Conservation (phyloP, 2,113 vertebrate species). For the Sturnus vulgaris region DNA sequence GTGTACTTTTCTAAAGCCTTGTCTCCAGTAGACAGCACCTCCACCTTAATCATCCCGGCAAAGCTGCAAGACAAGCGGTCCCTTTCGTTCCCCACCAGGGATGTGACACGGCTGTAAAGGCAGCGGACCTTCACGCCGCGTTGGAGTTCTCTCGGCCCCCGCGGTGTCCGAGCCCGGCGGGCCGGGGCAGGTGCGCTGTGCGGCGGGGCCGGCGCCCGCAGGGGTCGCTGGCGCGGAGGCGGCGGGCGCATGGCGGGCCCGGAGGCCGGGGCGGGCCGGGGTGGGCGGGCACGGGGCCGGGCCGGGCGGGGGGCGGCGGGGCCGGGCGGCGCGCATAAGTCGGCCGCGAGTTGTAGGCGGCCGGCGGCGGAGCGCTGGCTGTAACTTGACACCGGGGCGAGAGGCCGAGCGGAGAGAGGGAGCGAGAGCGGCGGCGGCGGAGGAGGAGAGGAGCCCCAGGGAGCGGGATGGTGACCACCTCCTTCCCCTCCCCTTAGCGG, state of each 20-base stretch:
- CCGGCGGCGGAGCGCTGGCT: background rate
- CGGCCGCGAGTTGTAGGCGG: background rate
- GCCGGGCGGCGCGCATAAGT: background rate
- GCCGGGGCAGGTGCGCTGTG: background rate
- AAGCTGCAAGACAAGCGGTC: rapidly evolving
- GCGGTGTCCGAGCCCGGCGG: no score
- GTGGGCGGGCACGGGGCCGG: no score
- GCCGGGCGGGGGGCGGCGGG: no score
- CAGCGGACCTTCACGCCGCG: rapidly evolving
- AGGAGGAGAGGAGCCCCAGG: constrained; percentile 15
- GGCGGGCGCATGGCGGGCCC: background rate
- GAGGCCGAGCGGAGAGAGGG: constrained; percentile 8
- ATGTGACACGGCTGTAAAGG: rapidly evolving
- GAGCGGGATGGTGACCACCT: constrained; percentile 67
- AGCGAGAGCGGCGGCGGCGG: background rate
- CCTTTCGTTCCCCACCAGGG: rapidly evolving
- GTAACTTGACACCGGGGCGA: constrained; percentile 40
- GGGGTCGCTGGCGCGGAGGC: constrained; percentile 4
- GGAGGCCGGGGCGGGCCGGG: background rate
- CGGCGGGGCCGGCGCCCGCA: background rate
- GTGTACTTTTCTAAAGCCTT: background rate
- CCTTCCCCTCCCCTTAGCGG: constrained; percentile 28
- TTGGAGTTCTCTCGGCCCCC: rapidly evolving
- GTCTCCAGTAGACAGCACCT: background rate
- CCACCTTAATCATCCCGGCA: background rate